Percentiles rank a stretch among this genome's conserved stretches.
Conservation (phyloP, 2,113 vertebrate genomes). For the Plectropomus leopardus region DNA sequence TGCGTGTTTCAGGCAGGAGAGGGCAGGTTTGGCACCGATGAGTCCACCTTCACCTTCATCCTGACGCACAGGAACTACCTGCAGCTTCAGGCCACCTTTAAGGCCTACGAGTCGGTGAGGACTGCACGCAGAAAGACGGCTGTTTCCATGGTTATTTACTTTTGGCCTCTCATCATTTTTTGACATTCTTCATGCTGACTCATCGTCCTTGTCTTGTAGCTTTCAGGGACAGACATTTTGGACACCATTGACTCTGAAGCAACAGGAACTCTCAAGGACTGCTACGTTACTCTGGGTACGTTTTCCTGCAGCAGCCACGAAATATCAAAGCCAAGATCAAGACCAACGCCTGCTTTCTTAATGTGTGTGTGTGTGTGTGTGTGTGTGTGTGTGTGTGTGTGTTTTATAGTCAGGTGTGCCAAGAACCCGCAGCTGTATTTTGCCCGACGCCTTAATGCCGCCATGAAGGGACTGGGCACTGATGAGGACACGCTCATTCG, state of each 20-base stretch:
- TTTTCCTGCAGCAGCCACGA: neutral
- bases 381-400: conserved; percentile 24
- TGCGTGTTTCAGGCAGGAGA: conserved; percentile 82
- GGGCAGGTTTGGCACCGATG: conserved; percentile 86
- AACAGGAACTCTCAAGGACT: conserved; percentile 86
- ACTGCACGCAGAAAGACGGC: neutral
- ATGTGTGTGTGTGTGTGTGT: conserved; percentile 23
- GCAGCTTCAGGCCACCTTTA: conserved; percentile 88
- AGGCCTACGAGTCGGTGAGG: conserved; percentile 83
- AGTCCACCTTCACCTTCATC: conserved; percentile 85
- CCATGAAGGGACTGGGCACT: conserved; percentile 92
- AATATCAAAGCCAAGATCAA: neutral
- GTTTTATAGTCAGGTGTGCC: conserved; percentile 85
- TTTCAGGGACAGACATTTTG: conserved; percentile 85
- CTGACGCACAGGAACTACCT: conserved; percentile 87
- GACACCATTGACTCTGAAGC: conserved; percentile 85
- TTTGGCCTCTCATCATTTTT: neutral
- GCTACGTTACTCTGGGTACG: conserved; percentile 85
- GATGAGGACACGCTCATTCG: conserved; percentile 93
- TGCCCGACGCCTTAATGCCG: conserved; percentile 89
- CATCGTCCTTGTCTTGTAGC: conserved; percentile 59
- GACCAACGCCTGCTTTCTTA: conserved; percentile 7
- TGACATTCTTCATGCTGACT: neutral
- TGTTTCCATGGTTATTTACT: too few relatives aligned
- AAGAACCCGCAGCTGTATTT: conserved; percentile 94